Base-by-base conservation (phyloP, 2,888 invertebrate species). In the Synergus laeviventris region DNA sequence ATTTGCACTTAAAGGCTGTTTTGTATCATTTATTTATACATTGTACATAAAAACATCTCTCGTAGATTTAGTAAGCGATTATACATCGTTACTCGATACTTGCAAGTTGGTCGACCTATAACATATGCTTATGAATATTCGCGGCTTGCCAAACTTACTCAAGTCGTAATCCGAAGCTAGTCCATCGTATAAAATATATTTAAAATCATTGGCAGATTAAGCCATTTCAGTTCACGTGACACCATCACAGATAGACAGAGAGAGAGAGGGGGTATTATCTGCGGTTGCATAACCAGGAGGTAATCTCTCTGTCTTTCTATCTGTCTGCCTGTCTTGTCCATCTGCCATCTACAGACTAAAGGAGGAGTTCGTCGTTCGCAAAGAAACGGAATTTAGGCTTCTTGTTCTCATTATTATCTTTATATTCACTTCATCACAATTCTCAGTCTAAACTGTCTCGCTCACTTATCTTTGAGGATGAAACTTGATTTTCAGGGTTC, bases 131-230 rank as follows among this genome's bases (percentile, higher is more conserved):
- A 85, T 82, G 74, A 64, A 79, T 62, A 77, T 79, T 83, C 75
- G 83, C 82, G 84, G 81, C 83, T 86, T 83, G 84, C 77, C 81
- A 76, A 81, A 81, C 76, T 80, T 78, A 79, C 78, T 81, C 81
- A 84, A 86, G 84, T 86, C 85, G 81, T 84, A 49, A 83, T 85
- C 81, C 81, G 83, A 87, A 88, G 84, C 86, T 87, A 87, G 87
- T 88, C 87, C 86, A 86, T 82, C 87, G 84, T 85, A 84, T 75
- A 84, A 70, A 88, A 84, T 84, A 81, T 86, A 86, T 85, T 86
- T 84, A 86, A 85, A 62, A 62, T 62, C 62, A 62, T 39, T 62
- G 62, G 62, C 62, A 18, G 3, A 18, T 70, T 74, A 82, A 83
- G 82, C 83, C 84, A 87, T 83, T 82, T 83, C 81, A 85, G 81